Percentiles rank a stretch among this genome's conserved stretches.
Conservation (phyloP, 2,797 vertebrate genomes). For the Anguilla obscura region DNA sequence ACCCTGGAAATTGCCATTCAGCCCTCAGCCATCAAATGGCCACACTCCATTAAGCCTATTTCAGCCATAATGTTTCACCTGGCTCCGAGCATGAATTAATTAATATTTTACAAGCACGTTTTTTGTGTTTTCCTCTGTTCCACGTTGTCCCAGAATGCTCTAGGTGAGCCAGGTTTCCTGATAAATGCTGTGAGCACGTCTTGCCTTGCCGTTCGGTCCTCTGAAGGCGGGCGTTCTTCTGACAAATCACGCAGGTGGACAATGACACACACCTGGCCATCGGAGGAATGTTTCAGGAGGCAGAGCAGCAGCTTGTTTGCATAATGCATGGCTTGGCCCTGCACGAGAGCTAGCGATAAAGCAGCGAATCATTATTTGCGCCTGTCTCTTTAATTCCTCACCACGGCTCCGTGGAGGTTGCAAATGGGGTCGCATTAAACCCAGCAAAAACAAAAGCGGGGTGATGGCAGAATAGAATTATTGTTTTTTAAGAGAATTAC, state of each 20-base stretch:
- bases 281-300: not conserved
- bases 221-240: not conserved
- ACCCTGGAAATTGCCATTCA: not conserved
- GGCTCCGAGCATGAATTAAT: not conserved
- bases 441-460: not conserved
- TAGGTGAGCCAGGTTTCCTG: not conserved
- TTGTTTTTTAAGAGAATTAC: not conserved
- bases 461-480: not conserved
- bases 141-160: not conserved
- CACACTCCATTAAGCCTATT: not conserved
- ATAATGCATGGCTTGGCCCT: not conserved
- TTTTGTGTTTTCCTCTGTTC: not conserved
- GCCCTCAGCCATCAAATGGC: not conserved
- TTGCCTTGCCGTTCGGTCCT: not conserved
- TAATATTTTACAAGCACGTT: not conserved
- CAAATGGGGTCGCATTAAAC: not conserved
- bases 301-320: constrained; percentile 10
- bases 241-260: not conserved
- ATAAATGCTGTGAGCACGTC: not conserved
- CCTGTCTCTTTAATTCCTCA: not conserved
- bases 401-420: not conserved
- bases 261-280: not conserved
- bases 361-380: not conserved
- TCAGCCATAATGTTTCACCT: not conserved
- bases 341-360: not conserved